Evolutionary conservation across 2,797 vertebrate genomes (phyloP).

Genomic region (Epinephelus malabaricus): DNA sequence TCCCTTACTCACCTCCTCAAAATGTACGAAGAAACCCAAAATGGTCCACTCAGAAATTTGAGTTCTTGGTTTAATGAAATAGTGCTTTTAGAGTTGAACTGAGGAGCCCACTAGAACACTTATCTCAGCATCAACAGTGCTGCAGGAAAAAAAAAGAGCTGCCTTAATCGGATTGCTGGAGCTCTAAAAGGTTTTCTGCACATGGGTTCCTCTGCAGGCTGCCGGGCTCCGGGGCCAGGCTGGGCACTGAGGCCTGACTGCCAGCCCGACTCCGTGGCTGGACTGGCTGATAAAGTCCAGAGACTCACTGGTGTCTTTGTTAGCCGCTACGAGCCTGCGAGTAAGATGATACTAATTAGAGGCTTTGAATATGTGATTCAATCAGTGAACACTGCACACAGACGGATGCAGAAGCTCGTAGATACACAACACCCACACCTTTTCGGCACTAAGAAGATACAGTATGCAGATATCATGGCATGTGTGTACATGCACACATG

Average conservation of each 20-base stretch:
- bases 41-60: constrained; percentile 74
- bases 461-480: constrained; percentile 55
- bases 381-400: constrained; percentile 60
- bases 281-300: constrained; percentile 71
- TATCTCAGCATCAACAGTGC: constrained; percentile 80
- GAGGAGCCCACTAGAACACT: constrained; percentile 73
- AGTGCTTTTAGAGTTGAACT: constrained; percentile 79
- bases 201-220: constrained; percentile 73
- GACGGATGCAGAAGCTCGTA: constrained; percentile 42
- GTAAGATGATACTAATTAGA: constrained; percentile 79
- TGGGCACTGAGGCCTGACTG: constrained; percentile 69
- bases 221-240: constrained; percentile 65
- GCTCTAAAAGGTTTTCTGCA: constrained; percentile 83
- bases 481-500: constrained; percentile 33
- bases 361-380: constrained; percentile 77
- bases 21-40: constrained; percentile 72
- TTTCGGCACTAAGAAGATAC: constrained; percentile 42
- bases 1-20: constrained; percentile 49
- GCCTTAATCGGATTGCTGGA: constrained; percentile 82
- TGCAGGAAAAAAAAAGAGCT: constrained; percentile 54
- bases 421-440: constrained; percentile 66
- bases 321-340: constrained; percentile 64
- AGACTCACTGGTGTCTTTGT: constrained; percentile 77
- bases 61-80: constrained; percentile 82
- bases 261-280: constrained; percentile 61